A percentile compares a stretch with the other conserved stretches of the same genome.
phyloP scores from a whole-genome alignment of 37 sponge, comb jelly and placozoan species.

The Mnemiopsis leidyi region DNA sequence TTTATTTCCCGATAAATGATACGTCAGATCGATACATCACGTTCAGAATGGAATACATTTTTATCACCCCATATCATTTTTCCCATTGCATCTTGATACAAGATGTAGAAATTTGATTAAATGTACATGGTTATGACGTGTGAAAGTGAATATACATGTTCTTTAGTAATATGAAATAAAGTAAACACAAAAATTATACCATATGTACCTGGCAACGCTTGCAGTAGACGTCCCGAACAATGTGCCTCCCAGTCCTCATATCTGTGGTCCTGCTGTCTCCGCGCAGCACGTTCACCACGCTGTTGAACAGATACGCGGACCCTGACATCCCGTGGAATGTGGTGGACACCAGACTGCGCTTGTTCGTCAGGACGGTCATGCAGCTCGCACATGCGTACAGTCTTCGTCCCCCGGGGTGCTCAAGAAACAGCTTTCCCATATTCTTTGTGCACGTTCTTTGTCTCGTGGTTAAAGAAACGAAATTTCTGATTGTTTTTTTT shows the following conservation, averaged over 20 bases:
- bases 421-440: constrained; percentile 68
- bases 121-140: no score
- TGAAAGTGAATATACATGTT: no score
- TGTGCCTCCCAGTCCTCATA: constrained; percentile 10
- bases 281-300: constrained; percentile 29
- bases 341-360: not conserved
- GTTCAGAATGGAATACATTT: no score
- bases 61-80: no score
- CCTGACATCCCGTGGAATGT: not conserved
- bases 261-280: not conserved
- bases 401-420: constrained; percentile 43
- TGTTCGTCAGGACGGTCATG: not conserved
- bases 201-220: constrained; percentile 11
- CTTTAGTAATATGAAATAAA: no score
- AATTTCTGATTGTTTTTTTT: not conserved
- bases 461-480: not conserved
- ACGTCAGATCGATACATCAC: no score
- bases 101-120: no score
- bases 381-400: not conserved
- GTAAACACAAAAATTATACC: no score
- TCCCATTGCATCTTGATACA: no score
- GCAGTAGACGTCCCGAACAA: constrained; percentile 29
- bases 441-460: not conserved
- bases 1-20: no score
- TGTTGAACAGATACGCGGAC: not conserved